Evolutionary conservation across 2,888 invertebrate species (phyloP).

Genomic region (Oligia latruncula): DNA sequence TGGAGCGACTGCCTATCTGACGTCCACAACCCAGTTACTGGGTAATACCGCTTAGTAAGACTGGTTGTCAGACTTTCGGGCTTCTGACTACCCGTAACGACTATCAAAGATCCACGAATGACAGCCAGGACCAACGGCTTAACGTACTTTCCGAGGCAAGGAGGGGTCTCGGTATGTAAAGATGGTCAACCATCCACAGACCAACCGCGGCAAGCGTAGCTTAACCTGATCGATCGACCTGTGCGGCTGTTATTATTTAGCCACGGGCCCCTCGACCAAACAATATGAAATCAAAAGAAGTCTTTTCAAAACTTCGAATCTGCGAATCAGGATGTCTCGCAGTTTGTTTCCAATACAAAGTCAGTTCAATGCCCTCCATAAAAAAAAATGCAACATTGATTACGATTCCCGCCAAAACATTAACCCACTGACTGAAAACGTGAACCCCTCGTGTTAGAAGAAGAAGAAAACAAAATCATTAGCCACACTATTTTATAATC

Average conservation of each 20-base stretch:
- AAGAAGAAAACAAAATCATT: constrained; percentile 41
- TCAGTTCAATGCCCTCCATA: constrained; percentile 30
- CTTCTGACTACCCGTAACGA: too few species aligned
- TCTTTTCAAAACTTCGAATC: not conserved
- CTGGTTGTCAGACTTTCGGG: too few species aligned
- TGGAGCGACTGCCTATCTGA: too few species aligned
- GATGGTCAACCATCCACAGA: not conserved
- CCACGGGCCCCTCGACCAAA: not conserved
- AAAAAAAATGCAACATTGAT: constrained; percentile 21
- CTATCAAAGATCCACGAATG: too few species aligned
- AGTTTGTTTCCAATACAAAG: constrained; percentile 18
- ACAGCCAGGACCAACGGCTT: too few species aligned
- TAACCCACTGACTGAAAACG: constrained; percentile 43
- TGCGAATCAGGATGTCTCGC: not conserved
- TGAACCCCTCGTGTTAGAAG: constrained; percentile 40
- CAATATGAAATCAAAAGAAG: not conserved
- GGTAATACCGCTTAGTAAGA: too few species aligned
- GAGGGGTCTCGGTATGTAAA: not conserved
- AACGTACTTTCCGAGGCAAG: too few species aligned
- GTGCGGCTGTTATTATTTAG: not conserved
- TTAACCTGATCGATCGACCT: too few species aligned
- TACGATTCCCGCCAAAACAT: constrained; percentile 37
- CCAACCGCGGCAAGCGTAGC: not conserved
- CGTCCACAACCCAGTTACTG: too few species aligned
- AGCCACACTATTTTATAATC: constrained; percentile 55